These are phyloP conservation scores for Drosophila rellima DNA, from an alignment of 2,888 invertebrate species.

Conservation along the genomic window DNA sequence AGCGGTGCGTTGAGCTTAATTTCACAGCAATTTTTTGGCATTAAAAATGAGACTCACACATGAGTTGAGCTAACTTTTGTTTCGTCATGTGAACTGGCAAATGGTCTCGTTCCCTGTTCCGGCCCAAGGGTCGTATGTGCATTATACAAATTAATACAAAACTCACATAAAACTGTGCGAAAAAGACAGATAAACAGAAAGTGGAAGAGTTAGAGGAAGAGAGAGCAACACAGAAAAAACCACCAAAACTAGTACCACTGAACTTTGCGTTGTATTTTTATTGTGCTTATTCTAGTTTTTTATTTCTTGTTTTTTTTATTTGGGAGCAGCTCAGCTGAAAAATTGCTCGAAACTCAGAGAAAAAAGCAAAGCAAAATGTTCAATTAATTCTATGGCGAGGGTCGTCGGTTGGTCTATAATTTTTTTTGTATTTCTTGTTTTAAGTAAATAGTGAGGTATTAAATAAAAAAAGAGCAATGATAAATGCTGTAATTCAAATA, in stretches of 20 bases:
- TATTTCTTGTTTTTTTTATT: constrained; percentile 7
- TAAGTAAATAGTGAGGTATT: constrained; percentile 1
- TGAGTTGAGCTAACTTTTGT: constrained; percentile 41
- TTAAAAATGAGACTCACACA: constrained; percentile 39
- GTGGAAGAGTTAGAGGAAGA: background rate
- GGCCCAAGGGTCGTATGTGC: constrained; percentile 41
- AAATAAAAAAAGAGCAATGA: background rate
- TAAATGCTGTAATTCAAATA: constrained; percentile 27
- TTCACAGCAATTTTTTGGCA: constrained; percentile 50
- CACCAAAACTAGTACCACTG: constrained; percentile 41
- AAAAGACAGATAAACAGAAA: background rate
- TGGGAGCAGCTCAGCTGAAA: constrained; percentile 8
- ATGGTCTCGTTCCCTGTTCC: constrained; percentile 26
- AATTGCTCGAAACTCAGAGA: constrained; percentile 12
- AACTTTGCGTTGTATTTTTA: constrained; percentile 51
- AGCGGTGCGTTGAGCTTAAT: constrained; percentile 51
- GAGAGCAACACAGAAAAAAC: constrained; percentile 5
- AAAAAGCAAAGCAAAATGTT: constrained; percentile 48
- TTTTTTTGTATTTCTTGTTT: constrained; percentile 4
- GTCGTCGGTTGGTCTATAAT: constrained; percentile 17
- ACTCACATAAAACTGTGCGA: constrained; percentile 26
- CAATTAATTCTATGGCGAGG: constrained; percentile 46
- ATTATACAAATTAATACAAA: constrained; percentile 71
- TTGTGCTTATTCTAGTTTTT: background rate
- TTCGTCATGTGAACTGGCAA: constrained; percentile 54